Percentiles rank a stretch among this genome's conserved stretches.
Evolutionary conservation across 2,888 invertebrate genomes (phyloP).

Genomic region (Heteromyza rotundicornis): DNA sequence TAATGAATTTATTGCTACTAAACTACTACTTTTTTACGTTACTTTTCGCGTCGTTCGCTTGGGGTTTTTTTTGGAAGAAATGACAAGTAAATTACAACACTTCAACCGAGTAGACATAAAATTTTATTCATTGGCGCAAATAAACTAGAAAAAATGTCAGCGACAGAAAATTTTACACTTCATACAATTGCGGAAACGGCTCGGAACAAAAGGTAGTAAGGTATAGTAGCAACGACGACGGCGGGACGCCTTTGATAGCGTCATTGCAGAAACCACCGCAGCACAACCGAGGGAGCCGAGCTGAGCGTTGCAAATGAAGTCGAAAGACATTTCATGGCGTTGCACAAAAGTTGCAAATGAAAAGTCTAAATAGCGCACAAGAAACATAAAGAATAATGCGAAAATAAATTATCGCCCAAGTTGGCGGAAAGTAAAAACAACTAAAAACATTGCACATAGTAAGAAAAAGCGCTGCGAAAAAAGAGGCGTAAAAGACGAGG

Average conservation of each 20-base stretch:
- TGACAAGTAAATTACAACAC: slow-evolving; percentile 33
- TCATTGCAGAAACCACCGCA: too few relatives aligned
- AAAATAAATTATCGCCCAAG: slow-evolving; percentile 33
- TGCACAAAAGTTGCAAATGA: slow-evolving; percentile 6
- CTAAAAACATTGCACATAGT: not conserved
- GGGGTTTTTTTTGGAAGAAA: slow-evolving; percentile 2
- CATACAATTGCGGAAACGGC: not conserved
- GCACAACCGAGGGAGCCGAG: not conserved
- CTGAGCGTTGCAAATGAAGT: slow-evolving; percentile 28
- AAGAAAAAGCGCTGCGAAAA: not conserved
- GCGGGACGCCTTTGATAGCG: too few relatives aligned
- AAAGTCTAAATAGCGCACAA: slow-evolving; percentile 6
- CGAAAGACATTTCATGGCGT: slow-evolving; percentile 30
- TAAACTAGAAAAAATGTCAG: slow-evolving; percentile 34
- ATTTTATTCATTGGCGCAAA: slow-evolving; percentile 35
- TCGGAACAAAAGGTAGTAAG: not conserved
- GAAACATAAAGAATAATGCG: slow-evolving; percentile 29
- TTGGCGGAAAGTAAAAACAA: slow-evolving; percentile 15
- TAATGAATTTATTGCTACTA: slow-evolving; percentile 12
- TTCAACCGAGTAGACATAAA: slow-evolving; percentile 17
- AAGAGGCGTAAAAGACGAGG: too few relatives aligned
- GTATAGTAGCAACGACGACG: not conserved
- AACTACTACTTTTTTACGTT: not conserved
- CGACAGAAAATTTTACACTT: slow-evolving; percentile 26
- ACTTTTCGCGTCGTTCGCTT: not conserved